A percentile compares a stretch with the other conserved stretches of the same genome.
phyloP scores from a whole-genome alignment of 2,888 invertebrate genomes.

The Apodemia duryi region DNA sequence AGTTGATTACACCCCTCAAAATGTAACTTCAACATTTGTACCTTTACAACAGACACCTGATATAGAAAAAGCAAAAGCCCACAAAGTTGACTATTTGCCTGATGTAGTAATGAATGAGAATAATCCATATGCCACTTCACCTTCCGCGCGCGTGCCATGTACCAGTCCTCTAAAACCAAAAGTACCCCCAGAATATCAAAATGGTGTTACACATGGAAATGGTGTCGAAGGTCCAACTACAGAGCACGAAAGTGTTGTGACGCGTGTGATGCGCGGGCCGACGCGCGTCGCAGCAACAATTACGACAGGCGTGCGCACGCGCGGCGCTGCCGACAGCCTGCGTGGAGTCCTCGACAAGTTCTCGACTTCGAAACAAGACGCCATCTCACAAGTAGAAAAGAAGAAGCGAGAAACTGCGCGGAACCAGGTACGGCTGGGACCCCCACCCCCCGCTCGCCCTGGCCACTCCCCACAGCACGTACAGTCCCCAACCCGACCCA shows the following conservation, averaged over 20 bases:
- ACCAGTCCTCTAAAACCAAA: constrained; percentile 40
- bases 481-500: constrained; percentile 84
- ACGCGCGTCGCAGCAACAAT: constrained; percentile 86
- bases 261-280: constrained; percentile 87
- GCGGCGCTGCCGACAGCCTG: constrained; percentile 57
- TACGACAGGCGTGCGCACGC: constrained; percentile 76
- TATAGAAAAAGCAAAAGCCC: constrained; percentile 69
- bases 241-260: constrained; percentile 82
- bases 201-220: constrained; percentile 39
- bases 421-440: constrained; percentile 56
- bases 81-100: constrained; percentile 68
- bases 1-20: constrained; percentile 69
- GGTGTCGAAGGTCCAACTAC: constrained; percentile 60
- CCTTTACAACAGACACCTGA: constrained; percentile 73
- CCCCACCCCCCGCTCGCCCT: constrained; percentile 37
- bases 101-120: constrained; percentile 69
- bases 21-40: constrained; percentile 61
- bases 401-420: constrained; percentile 44
- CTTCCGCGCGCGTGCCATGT: constrained; percentile 29
- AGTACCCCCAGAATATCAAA: constrained; percentile 38
- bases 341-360: constrained; percentile 80
- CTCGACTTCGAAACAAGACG: constrained; percentile 51
- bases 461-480: constrained; percentile 47
- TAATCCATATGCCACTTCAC: constrained; percentile 34
- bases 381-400: constrained; percentile 46